Conservation (phyloP, 2,888 invertebrate genomes). For the Chaetogeoica ovagalla region DNA sequence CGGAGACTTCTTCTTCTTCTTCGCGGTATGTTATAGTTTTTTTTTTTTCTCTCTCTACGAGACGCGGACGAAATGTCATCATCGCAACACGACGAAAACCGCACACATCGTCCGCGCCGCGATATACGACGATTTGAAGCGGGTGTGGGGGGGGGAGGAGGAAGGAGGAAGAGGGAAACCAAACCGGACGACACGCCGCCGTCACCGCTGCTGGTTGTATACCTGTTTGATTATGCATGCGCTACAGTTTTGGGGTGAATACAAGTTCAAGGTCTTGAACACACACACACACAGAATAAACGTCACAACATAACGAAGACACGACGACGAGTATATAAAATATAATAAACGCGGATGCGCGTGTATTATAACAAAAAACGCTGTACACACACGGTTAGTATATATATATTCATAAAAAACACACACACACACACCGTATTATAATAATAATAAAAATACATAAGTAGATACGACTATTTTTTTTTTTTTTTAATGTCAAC, state of each 20-base stretch:
- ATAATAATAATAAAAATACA: not conserved
- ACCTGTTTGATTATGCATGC: conserved; percentile 51
- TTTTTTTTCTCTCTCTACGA: no score
- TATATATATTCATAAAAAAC: conserved; percentile 21
- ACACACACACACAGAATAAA: not conserved
- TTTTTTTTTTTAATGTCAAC: conserved; percentile 13
- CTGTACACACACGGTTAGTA: not conserved
- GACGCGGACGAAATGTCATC: not conserved
- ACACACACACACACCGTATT: not conserved
- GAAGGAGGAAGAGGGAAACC: not conserved
- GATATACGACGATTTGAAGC: no score
- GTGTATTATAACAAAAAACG: conserved; percentile 9
- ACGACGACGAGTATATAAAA: not conserved
- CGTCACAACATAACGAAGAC: conserved; percentile 29
- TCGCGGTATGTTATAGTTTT: not conserved
- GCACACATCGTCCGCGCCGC: no score
- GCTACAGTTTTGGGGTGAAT: conserved; percentile 51
- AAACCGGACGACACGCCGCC: conserved; percentile 31
- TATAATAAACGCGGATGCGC: conserved; percentile 16
- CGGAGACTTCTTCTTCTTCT: no score
- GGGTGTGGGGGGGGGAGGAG: no score
- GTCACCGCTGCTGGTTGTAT: not conserved
- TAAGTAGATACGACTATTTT: not conserved
- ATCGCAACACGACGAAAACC: not conserved
- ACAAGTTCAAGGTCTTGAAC: conserved; percentile 48